phyloP scores from a whole-genome alignment of 2,888 invertebrate genomes.

The Dysmachus trigonus region DNA sequence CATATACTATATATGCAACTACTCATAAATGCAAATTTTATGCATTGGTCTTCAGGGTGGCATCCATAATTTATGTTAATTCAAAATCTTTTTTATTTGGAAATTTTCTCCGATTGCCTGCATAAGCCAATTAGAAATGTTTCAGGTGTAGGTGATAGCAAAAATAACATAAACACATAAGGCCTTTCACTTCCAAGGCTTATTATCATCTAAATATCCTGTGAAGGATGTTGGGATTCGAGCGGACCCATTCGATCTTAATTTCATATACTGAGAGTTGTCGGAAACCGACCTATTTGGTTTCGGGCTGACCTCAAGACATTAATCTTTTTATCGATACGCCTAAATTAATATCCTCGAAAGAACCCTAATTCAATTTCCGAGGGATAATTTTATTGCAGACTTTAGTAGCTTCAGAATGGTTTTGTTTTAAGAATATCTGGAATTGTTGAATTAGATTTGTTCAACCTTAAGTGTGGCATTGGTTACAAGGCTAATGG shows the following conservation, averaged over 20 bases:
- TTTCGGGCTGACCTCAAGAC: neutral
- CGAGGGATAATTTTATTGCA: neutral
- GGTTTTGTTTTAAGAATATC: neutral
- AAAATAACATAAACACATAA: too few relatives aligned
- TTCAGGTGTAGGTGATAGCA: neutral
- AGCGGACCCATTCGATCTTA: neutral
- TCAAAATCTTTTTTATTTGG: neutral
- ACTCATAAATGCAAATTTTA: neutral
- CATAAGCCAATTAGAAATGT: neutral
- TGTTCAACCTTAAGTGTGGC: neutral
- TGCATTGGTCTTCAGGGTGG: neutral
- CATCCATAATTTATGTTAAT: neutral
- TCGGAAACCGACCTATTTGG: neutral
- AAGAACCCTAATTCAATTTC: neutral
- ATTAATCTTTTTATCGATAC: neutral
- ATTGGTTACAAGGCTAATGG: neutral
- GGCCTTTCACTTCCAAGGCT: neutral
- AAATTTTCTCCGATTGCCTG: neutral
- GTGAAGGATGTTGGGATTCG: neutral
- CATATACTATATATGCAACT: neutral
- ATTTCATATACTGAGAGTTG: neutral
- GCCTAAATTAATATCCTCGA: neutral
- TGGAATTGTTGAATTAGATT: neutral
- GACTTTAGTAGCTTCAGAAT: neutral
- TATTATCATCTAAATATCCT: neutral